These are phyloP conservation scores for Bradypodion ventrale DNA, from an alignment of 2,797 vertebrate genomes.

Conservation along the genomic window DNA sequence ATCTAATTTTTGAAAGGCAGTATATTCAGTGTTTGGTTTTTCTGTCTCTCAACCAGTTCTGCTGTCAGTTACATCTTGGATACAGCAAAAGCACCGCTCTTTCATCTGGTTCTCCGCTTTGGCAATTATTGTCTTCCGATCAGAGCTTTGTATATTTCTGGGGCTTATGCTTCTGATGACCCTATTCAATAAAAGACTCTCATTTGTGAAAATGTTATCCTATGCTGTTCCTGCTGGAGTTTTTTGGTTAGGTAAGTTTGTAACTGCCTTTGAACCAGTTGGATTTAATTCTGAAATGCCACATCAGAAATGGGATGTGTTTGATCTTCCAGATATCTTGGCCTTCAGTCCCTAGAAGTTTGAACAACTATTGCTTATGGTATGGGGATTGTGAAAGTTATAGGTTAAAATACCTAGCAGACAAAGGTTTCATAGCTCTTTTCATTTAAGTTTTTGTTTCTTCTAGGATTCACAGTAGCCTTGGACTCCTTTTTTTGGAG, in stretches of 20 bases:
- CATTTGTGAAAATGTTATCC: slow-evolving; percentile 76
- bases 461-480: slow-evolving; percentile 83
- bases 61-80: slow-evolving; percentile 87
- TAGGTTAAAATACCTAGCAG: neutral
- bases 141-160: slow-evolving; percentile 89
- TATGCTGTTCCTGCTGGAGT: slow-evolving; percentile 85
- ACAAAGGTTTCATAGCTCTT: neutral
- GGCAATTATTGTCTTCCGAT: slow-evolving; percentile 89
- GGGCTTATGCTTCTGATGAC: slow-evolving; percentile 88
- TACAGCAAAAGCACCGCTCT: slow-evolving; percentile 80
- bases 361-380: neutral
- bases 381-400: neutral
- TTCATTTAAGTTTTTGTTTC: slow-evolving; percentile 28
- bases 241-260: slow-evolving; percentile 85
- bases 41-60: slow-evolving; percentile 77
- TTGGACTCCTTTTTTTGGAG: slow-evolving; percentile 92
- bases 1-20: neutral
- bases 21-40: neutral
- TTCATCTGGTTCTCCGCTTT: slow-evolving; percentile 91
- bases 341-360: neutral
- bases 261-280: neutral
- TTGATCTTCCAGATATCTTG: neutral
- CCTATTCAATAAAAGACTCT: slow-evolving; percentile 79
- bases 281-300: neutral
- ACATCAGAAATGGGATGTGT: neutral